Evolutionary conservation across 2,797 vertebrate genomes (phyloP).

Genomic region (Anguilla megastoma): DNA sequence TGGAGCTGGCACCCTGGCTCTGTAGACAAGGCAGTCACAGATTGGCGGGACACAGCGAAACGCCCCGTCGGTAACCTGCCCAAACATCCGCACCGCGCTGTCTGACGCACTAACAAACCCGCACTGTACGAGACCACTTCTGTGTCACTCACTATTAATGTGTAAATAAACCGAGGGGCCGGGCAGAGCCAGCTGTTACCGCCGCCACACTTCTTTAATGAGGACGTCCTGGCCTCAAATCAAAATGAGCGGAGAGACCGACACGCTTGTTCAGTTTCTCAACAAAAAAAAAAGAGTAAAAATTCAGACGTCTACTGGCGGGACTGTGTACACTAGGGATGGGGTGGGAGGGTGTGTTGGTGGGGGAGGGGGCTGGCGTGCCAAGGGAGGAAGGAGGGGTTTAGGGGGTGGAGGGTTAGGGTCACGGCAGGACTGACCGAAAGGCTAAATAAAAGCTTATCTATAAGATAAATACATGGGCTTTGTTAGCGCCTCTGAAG

Average conservation of each 20-base stretch:
- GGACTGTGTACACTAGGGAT: background rate
- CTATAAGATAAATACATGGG: slow-evolving; percentile 27
- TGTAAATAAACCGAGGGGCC: slow-evolving; percentile 34
- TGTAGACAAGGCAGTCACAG: background rate
- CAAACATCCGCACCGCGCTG: slow-evolving; percentile 5
- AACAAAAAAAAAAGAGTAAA: background rate
- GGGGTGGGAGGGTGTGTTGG: background rate
- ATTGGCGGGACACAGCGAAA: background rate
- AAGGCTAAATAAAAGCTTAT: slow-evolving; percentile 22
- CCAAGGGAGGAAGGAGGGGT: background rate
- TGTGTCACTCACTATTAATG: slow-evolving; percentile 48
- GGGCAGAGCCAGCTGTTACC: slow-evolving; percentile 32
- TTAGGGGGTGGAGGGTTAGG: background rate
- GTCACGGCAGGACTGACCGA: slow-evolving; percentile 6
- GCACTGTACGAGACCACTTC: slow-evolving; percentile 47
- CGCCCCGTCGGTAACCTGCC: background rate
- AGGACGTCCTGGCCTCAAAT: slow-evolving; percentile 35
- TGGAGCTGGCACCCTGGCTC: background rate
- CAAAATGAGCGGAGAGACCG: slow-evolving; percentile 23
- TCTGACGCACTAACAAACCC: slow-evolving; percentile 25
- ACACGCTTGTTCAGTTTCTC: slow-evolving; percentile 24
- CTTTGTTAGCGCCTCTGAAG: background rate
- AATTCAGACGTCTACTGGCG: background rate
- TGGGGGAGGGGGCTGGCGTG: background rate
- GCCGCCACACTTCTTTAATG: slow-evolving; percentile 35